A percentile compares a stretch with the other conserved stretches of the same genome.
These are phyloP conservation scores for Cephus spinipes DNA, from an alignment of 2,888 invertebrate species.

Conservation along the genomic window DNA sequence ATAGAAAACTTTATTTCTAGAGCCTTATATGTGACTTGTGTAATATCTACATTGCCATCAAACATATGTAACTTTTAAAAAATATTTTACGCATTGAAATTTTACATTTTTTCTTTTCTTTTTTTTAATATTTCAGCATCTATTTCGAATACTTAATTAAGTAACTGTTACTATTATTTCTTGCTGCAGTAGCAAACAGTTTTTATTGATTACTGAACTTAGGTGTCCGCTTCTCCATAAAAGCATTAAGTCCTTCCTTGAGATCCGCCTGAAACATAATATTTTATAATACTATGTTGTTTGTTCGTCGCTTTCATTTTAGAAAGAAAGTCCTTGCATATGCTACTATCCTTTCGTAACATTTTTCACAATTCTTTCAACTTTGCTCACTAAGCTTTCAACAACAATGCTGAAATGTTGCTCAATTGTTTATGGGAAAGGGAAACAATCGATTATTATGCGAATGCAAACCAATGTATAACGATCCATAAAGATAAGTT, in stretches of 20 bases:
- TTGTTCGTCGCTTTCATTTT: background rate
- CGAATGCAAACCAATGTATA: background rate
- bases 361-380: background rate
- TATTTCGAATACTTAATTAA: background rate
- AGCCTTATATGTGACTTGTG: background rate
- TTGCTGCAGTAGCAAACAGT: background rate
- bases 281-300: background rate
- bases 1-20: background rate
- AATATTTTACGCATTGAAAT: background rate
- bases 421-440: background rate
- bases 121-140: background rate
- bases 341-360: background rate
- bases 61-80: background rate
- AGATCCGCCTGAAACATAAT: conserved; percentile 79
- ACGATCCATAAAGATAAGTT: background rate
- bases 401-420: background rate
- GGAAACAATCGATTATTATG: background rate
- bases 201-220: conserved; percentile 82
- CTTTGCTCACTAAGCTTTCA: background rate
- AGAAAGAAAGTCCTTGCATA: background rate
- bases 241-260: conserved; percentile 96
- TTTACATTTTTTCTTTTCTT: background rate
- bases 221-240: conserved; percentile 89
- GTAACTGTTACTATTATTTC: background rate
- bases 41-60: background rate